phyloP scores from a whole-genome alignment of 2,888 invertebrate genomes.

The Conus canariensis region DNA sequence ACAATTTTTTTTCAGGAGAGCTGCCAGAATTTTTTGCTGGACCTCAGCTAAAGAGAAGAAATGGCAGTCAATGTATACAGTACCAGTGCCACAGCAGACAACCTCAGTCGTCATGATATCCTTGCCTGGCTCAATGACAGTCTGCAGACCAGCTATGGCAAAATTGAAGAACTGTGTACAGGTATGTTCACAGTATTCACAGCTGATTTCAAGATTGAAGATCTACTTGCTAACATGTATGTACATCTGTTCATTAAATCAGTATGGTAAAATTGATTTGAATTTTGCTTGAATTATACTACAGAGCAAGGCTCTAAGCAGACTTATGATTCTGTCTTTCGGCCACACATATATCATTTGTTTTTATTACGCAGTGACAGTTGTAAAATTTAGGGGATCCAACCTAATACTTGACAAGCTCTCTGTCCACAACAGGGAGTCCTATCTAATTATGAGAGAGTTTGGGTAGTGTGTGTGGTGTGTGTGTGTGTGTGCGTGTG shows the following conservation, averaged over 20 bases:
- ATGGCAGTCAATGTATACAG: slow-evolving; percentile 95
- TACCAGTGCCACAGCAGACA: slow-evolving; percentile 97
- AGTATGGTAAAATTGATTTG: too few species aligned
- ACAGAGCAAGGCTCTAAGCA: too few species aligned
- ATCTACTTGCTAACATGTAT: too few species aligned
- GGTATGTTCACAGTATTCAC: slow-evolving; percentile 81
- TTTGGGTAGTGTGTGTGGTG: too few species aligned
- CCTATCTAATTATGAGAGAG: too few species aligned
- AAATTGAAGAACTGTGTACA: slow-evolving; percentile 98
- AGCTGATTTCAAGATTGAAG: neutral
- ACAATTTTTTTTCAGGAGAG: neutral
- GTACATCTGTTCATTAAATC: too few species aligned
- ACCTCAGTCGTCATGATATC: slow-evolving; percentile 98
- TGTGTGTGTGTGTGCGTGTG: too few species aligned
- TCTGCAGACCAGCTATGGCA: slow-evolving; percentile 90
- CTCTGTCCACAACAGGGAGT: too few species aligned
- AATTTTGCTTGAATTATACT: too few species aligned
- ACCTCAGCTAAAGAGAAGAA: slow-evolving; percentile 25
- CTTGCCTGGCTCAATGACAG: slow-evolving; percentile 99
- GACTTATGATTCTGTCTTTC: too few species aligned
- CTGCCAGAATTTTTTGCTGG: neutral
- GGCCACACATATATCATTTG: neutral
- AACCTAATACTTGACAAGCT: too few species aligned
- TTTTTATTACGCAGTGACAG: neutral
- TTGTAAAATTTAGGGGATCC: too few species aligned